Conservation (phyloP, 2,113 vertebrate genomes). For the Centropristis striata region DNA sequence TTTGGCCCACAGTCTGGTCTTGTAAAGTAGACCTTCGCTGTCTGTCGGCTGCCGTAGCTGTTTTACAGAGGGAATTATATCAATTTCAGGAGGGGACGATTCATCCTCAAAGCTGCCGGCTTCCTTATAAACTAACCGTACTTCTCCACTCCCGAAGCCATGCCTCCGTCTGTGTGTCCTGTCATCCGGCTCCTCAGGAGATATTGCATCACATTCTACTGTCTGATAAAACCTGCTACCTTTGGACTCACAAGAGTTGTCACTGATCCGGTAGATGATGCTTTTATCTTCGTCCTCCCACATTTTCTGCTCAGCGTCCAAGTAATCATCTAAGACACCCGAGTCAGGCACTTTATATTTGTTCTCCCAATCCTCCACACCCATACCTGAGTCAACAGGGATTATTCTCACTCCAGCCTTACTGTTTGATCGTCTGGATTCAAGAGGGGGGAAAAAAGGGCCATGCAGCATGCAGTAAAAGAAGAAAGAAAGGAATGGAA, state of each 20-base stretch:
- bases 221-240: slow-evolving; percentile 80
- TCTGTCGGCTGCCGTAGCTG: slow-evolving; percentile 60
- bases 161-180: slow-evolving; percentile 79
- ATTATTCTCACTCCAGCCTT: slow-evolving; percentile 88
- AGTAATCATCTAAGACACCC: slow-evolving; percentile 88
- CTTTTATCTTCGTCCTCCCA: slow-evolving; percentile 87
- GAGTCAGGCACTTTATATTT: slow-evolving; percentile 88
- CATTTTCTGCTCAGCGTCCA: slow-evolving; percentile 87
- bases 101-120: slow-evolving; percentile 82
- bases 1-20: slow-evolving; percentile 86
- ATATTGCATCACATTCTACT: slow-evolving; percentile 76
- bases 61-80: slow-evolving; percentile 81
- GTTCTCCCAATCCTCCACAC: slow-evolving; percentile 89
- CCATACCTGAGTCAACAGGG: slow-evolving; percentile 89
- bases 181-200: slow-evolving; percentile 81
- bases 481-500: slow-evolving; percentile 69
- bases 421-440: slow-evolving; percentile 82
- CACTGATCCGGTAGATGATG: slow-evolving; percentile 80
- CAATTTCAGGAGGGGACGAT: slow-evolving; percentile 80
- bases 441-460: slow-evolving; percentile 49
- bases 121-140: slow-evolving; percentile 79
- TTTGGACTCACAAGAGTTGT: slow-evolving; percentile 73
- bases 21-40: slow-evolving; percentile 89
- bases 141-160: slow-evolving; percentile 65
- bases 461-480: slow-evolving; percentile 74